Conservation (phyloP, 2,797 vertebrate genomes). For the Notolepis coatsorum region DNA sequence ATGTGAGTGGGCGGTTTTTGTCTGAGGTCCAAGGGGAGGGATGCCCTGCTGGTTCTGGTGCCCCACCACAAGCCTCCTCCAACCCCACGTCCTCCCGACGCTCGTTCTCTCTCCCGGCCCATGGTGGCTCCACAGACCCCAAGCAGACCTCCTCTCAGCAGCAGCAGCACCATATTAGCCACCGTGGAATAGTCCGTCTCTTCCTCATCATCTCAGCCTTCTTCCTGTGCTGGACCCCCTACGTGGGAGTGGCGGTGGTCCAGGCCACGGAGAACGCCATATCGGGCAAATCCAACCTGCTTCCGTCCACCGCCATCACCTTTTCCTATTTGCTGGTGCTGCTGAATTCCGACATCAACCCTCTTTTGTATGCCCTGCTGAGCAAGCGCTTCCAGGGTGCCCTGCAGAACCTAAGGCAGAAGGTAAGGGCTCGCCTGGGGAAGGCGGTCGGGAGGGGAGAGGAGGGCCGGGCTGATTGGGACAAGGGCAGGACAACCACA, state of each 20-base stretch:
- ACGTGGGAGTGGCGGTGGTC: constrained; percentile 78
- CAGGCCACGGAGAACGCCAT: constrained; percentile 81
- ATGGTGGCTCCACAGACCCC: constrained; percentile 39
- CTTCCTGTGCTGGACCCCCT: constrained; percentile 87
- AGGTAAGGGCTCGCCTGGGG: constrained; percentile 64
- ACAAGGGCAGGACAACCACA: constrained; percentile 34
- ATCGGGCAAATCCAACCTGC: constrained; percentile 56
- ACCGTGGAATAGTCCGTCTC: constrained; percentile 81
- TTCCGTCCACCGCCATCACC: constrained; percentile 77
- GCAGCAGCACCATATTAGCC: constrained; percentile 32
- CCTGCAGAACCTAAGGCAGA: constrained; percentile 74
- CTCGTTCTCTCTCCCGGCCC: constrained; percentile 68
- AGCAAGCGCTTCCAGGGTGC: constrained; percentile 85
- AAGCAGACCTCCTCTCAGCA: constrained; percentile 63
- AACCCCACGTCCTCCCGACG: constrained; percentile 38
- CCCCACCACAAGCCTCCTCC: constrained; percentile 30
- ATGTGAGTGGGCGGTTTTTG: constrained; percentile 76
- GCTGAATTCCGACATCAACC: constrained; percentile 87
- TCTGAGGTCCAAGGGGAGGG: constrained; percentile 57
- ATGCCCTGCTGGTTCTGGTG: neutral
- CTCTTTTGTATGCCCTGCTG: constrained; percentile 85
- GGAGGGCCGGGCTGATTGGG: constrained; percentile 34
- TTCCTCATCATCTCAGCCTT: constrained; percentile 84
- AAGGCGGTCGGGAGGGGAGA: constrained; percentile 31
- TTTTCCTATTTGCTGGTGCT: constrained; percentile 84